Evolutionary conservation across 2,113 vertebrate genomes (phyloP), one percentile per base, ranked within the genome.

Genomic region (Dryoscopus gambensis): DNA sequence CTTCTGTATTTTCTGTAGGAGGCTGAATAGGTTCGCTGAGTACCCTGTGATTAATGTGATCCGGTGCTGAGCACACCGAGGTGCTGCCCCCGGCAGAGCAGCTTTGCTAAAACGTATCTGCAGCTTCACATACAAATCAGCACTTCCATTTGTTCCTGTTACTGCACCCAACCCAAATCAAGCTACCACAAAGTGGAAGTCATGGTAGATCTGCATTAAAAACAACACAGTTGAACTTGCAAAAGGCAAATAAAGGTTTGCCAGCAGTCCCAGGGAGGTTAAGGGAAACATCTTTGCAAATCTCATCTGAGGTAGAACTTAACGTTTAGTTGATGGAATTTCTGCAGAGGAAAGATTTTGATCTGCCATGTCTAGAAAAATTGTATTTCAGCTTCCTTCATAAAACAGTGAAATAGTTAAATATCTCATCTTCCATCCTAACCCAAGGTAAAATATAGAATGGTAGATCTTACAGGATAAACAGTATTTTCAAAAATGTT

Each of bases 81-180:
- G 70, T 80, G 59, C 75, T 93, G 60, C 82, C 78, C 82, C 68
- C 37, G 67, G 56, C 90, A 69, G 2, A 79, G 77, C 84, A 78
- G 73, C 47, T 94, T 27, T 75, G 86, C 91, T 91, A 35, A 75
- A 91, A 47, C 62, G 5, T 46, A 62, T 79, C 91, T 90, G 60
- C 69, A 95, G 52, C 81, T 64, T 70, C 74, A 62, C 53, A 93
- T 89, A 93, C 93, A 97, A 94, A 95, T 96, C 47, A 53, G 69
- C n/a, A 5, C 46, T 87, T 76, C 74, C 59, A 76, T 91, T 93
- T 89, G 78, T 89, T 95, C 87, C 84, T 87, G n/a, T 73, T 82
- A 6, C 30, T 76, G 69, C 55, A 49, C n/a, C 78, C 73, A 63
- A 79, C 68, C 73, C 49, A 6, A 84, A 82, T 14, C 70, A 20